These are phyloP conservation scores for Drosophila longiperda DNA, from an alignment of 2,888 invertebrate genomes.

Conservation along the genomic window DNA sequence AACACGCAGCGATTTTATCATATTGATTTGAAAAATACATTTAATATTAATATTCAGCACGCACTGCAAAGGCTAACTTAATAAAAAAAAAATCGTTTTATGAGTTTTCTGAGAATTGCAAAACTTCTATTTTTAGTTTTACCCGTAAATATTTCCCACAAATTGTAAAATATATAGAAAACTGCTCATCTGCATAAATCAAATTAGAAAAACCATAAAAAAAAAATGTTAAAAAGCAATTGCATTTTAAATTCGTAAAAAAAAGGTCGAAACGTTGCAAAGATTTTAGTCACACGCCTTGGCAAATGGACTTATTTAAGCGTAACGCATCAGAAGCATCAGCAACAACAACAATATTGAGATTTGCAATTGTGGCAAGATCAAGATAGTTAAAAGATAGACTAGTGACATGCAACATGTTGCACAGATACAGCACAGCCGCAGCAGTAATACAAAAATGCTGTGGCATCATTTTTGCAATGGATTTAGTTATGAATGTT, in stretches of 20 bases:
- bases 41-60: neutral
- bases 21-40: neutral
- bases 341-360: conserved; percentile 29
- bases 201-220: neutral
- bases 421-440: conserved; percentile 12
- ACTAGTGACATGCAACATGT: conserved; percentile 47
- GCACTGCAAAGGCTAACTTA: neutral
- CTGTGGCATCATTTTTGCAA: conserved; percentile 26
- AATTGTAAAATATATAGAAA: neutral
- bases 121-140: neutral
- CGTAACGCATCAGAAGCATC: conserved; percentile 40
- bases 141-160: neutral
- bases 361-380: conserved; percentile 63
- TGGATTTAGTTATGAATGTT: conserved; percentile 14
- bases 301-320: conserved; percentile 48
- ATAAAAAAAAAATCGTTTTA: neutral
- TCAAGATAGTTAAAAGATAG: conserved; percentile 59
- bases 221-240: neutral
- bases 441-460: conserved; percentile 14
- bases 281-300: conserved; percentile 13
- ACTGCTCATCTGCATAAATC: neutral
- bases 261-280: neutral
- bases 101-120: neutral
- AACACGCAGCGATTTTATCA: neutral
- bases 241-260: neutral